Evolutionary conservation across 2,797 vertebrate species (phyloP).

Genomic region (Caiman crocodilus): DNA sequence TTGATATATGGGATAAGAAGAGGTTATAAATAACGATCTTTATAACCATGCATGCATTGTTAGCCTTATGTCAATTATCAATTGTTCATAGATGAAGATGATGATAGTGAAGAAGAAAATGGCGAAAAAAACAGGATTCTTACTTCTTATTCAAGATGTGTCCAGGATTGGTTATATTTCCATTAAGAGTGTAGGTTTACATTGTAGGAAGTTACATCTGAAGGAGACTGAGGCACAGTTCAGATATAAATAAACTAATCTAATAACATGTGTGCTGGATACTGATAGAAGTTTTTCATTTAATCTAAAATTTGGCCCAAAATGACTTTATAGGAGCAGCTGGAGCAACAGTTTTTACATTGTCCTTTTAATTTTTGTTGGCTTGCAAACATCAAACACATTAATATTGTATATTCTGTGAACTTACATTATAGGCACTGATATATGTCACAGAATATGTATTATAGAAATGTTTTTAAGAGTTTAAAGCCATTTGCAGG

Average conservation of each 20-base stretch:
- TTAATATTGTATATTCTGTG: conserved; percentile 64
- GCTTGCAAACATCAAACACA: conserved; percentile 49
- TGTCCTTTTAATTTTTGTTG: conserved; percentile 65
- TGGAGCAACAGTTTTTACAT: conserved; percentile 51
- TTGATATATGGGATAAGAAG: too few species aligned
- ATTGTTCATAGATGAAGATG: too few species aligned
- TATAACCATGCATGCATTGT: too few species aligned
- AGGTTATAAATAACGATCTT: too few species aligned
- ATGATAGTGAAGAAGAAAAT: conserved; percentile 15
- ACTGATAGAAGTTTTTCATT: background rate
- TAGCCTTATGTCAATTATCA: too few species aligned
- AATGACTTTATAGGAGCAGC: conserved; percentile 11
- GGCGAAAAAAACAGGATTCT: conserved; percentile 2
- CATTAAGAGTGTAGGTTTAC: background rate
- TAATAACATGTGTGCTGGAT: background rate
- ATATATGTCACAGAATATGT: background rate
- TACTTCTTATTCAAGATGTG: conserved; percentile 4
- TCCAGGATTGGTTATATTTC: conserved; percentile 13
- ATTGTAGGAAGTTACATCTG: background rate
- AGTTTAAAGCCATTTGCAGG: background rate
- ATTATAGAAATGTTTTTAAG: background rate
- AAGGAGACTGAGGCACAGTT: background rate
- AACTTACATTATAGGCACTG: background rate
- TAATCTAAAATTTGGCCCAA: conserved; percentile 41
- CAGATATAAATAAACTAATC: conserved; percentile 19